phyloP scores from a whole-genome alignment of 1,140 invertebrate genomes.

The Diachasmimorpha longicaudata region DNA sequence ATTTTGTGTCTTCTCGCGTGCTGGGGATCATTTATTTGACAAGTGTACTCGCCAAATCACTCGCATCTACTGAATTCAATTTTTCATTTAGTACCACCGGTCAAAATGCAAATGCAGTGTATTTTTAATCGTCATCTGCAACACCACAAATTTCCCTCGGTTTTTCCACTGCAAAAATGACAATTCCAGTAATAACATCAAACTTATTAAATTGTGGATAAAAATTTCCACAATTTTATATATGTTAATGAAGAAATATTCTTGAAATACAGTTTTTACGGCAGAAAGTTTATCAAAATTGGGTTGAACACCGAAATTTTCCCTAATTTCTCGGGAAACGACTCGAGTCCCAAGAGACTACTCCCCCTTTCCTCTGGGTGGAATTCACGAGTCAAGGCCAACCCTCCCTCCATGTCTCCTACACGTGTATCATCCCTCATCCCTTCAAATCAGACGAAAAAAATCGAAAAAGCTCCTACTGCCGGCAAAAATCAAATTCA shows the following conservation, averaged over 20 bases:
- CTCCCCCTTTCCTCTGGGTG: neutral
- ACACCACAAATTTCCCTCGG: too few relatives aligned
- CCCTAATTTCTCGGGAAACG: slow-evolving; percentile 16
- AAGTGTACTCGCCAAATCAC: too few relatives aligned
- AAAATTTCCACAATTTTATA: too few relatives aligned
- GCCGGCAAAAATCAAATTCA: neutral
- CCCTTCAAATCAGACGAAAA: neutral
- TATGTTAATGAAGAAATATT: too few relatives aligned
- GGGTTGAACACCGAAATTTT: neutral
- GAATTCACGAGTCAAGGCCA: neutral
- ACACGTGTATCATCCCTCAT: neutral
- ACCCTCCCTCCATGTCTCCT: neutral
- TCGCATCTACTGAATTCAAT: too few relatives aligned
- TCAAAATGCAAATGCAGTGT: too few relatives aligned
- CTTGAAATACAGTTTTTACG: too few relatives aligned
- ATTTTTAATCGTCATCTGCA: too few relatives aligned
- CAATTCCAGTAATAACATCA: too few relatives aligned
- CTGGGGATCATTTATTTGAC: neutral
- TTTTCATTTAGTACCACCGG: too few relatives aligned
- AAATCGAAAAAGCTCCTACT: neutral
- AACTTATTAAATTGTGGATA: too few relatives aligned
- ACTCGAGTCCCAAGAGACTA: neutral
- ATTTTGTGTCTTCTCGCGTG: neutral
- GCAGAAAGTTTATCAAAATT: neutral
- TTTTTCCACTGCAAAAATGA: too few relatives aligned